Evolutionary conservation across 2,797 vertebrate species (phyloP), one percentile per base, ranked within the genome.

Genomic region (Varecia variegata): DNA sequence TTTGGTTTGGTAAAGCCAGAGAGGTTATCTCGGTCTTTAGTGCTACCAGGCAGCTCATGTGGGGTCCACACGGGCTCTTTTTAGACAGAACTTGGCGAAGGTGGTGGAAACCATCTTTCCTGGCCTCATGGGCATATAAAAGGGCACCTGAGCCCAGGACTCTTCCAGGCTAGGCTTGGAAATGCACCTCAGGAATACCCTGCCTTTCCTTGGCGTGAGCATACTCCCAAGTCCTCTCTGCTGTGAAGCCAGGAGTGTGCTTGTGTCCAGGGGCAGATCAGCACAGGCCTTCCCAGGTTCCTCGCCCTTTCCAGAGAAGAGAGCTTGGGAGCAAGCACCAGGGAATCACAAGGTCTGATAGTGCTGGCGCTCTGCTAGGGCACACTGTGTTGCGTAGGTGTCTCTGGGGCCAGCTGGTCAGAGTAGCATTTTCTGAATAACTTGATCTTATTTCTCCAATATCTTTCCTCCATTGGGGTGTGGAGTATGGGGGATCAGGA

Each of bases 371-470:
- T 58, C 23, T 47, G 10, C 9, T 10, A 40, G 17, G 56, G 9
- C 18, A 17, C 40, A 2, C 30, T 0, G 4, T 25, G 52, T 30
- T 32, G 68, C 10, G 2, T 0, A 5, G 30, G 43, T 13, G 2
- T 43, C 58, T 90, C 47, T 21, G 9, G 56, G 47, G 20, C 3
- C n/a, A 87, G 43, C 20, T 14, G 7, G 15, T 14, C 18, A 11
- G 15, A 62, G 12, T 2, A 27, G 35, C 45, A 47, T 43, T 25
- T 5, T 70, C 47, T 62, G 80, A 83, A 79, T 56, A 47, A 27
- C 38, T 73, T 11, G 30, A 11, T 47, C 4, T 18, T 65, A n/a
- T 65, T 35, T 65, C 32, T 65, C 62, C 17, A n/a, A 18, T 8
- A n/a, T 65, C 62, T 65, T 65, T 65, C 15, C 32, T n/a, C 62